Percentiles rank a stretch among this genome's conserved stretches.
phyloP scores from a whole-genome alignment of 2,113 vertebrate genomes.

The Urocolius indicus region DNA sequence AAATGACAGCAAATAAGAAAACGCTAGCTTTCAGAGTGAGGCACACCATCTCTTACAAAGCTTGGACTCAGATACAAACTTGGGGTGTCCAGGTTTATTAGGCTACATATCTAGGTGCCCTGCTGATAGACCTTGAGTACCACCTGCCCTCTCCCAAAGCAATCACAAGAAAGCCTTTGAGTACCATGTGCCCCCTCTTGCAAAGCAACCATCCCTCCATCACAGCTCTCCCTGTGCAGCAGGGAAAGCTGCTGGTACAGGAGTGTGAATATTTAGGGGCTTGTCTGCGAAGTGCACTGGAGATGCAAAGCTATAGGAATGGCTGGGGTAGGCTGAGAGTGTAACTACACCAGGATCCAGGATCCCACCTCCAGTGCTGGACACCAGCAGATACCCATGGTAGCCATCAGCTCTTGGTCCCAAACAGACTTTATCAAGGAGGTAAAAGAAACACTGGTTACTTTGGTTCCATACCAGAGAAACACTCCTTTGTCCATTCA shows the following conservation, averaged over 20 bases:
- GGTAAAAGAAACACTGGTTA: not conserved
- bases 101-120: not conserved
- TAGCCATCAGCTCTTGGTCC: not conserved
- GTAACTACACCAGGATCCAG: not conserved
- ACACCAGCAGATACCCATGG: not conserved
- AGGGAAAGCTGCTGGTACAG: not conserved
- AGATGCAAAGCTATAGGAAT: not conserved
- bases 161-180: accelerated
- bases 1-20: not conserved
- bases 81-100: not conserved
- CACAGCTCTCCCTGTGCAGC: accelerated
- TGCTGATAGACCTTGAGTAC: accelerated
- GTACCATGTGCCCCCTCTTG: not conserved
- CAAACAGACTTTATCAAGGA: not conserved
- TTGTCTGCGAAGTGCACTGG: not conserved
- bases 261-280: not conserved
- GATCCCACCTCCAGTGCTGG: not conserved
- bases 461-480: constrained; percentile 66
- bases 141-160: not conserved
- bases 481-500: constrained; percentile 76
- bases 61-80: not conserved
- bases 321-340: not conserved
- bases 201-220: not conserved
- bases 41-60: not conserved
- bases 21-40: not conserved